Base-by-base conservation (phyloP, 2,113 vertebrate species). In the Blennius ocellaris region DNA sequence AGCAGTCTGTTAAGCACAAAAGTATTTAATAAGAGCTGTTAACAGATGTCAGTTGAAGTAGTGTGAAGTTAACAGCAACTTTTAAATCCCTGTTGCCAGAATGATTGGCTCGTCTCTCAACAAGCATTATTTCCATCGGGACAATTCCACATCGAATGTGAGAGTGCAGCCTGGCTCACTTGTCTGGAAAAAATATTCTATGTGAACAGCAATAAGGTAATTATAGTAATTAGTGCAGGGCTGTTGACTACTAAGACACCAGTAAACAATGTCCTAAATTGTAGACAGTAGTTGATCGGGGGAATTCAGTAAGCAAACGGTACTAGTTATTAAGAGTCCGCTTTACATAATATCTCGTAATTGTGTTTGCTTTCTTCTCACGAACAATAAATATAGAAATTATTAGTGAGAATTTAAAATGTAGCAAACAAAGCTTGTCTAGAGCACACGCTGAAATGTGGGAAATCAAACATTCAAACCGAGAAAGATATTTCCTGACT, bases 31-130 rank as follows among this genome's bases (percentile, higher is more conserved):
- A 85, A 69, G 67, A 41, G 69, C 60, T 82, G 70, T 80, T 61
- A 87, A 85, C 77, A 80, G 67, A 86, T 68, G 87, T 80, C 80
- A 65, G 15, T 50, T 2, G 52, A 79, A 43, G 72, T 60, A 49
- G 48, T 41, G 58, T 51, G 73, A 60, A 68, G 73, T 76, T 65
- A 64, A 84, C 68, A 76, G 65, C 57, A 60, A 83, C 69, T 76
- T 82, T 70, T n/a, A 78, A 79, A 82, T 69, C 40, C 14, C 44
- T 52, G 43, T 65, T 54, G 9, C 21, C 59, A 65, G 58, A 69
- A 40, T 53, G 69, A 69, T 83, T 65, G 68, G 62, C 44, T 56
- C 16, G 12, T 80, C 63, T 57, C 11, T 55, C 37, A 74, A 65
- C 38, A 57, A 82, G 81, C 14, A 74, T 70, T 54, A 61, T 69